Conservation (phyloP, 2,888 invertebrate genomes). For the Pristionchus exspectatus region DNA sequence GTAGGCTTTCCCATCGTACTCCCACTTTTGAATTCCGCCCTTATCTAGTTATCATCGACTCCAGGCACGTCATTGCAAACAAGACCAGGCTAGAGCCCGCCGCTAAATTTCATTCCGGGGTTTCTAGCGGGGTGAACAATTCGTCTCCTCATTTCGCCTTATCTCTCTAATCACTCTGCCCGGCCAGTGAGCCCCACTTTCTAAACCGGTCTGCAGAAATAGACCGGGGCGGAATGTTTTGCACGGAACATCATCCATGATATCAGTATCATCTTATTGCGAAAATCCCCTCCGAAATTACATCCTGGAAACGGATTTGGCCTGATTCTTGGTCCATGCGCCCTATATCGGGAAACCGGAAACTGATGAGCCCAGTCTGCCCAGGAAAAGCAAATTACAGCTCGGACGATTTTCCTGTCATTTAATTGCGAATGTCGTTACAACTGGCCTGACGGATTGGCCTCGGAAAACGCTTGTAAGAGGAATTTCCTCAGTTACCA, state of each 20-base stretch:
- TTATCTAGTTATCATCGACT: neutral
- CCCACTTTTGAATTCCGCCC: neutral
- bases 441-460: neutral
- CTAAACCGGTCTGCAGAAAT: no score
- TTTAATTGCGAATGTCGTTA: neutral
- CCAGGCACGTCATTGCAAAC: neutral
- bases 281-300: no score
- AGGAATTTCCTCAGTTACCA: no score
- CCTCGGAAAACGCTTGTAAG: neutral
- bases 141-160: neutral
- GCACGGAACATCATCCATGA: neutral
- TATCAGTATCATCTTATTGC: neutral
- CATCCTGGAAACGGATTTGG: neutral
- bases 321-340: neutral
- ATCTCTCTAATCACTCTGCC: neutral
- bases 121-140: neutral
- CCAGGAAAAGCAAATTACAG: neutral
- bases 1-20: neutral
- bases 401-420: neutral
- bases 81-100: neutral
- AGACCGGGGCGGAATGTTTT: neutral
- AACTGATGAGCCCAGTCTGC: neutral
- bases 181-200: neutral
- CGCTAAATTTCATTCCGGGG: slow-evolving; percentile 5
- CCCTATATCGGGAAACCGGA: neutral